A percentile compares a stretch with the other conserved stretches of the same genome.
Evolutionary conservation across 2,888 invertebrate species (phyloP).

Genomic region (Seira ritae): DNA sequence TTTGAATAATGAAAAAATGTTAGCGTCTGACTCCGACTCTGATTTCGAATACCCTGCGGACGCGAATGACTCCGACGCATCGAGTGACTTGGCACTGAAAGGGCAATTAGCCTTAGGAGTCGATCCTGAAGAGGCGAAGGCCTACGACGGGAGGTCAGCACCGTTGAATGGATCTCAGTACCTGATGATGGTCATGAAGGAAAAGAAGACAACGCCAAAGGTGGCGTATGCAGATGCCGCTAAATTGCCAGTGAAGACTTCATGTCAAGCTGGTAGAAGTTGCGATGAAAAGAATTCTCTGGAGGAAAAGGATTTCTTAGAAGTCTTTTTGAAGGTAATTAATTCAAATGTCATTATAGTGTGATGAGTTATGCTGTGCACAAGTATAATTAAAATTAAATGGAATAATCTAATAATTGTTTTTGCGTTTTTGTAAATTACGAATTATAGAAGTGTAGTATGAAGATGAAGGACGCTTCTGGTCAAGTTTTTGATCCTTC

Average conservation of each 20-base stretch:
- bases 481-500: slow-evolving; percentile 15
- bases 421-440: too few relatives aligned
- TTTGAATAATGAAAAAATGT: too few relatives aligned
- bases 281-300: too few relatives aligned
- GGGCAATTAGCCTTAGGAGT: slow-evolving; percentile 57
- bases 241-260: slow-evolving; percentile 25
- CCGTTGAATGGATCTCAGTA: slow-evolving; percentile 71
- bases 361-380: too few relatives aligned
- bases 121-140: slow-evolving; percentile 54
- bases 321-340: slow-evolving; percentile 39
- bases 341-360: background rate
- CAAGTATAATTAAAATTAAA: too few relatives aligned
- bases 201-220: slow-evolving; percentile 63
- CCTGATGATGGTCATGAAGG: slow-evolving; percentile 64
- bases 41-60: slow-evolving; percentile 53
- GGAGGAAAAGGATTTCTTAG: slow-evolving; percentile 15
- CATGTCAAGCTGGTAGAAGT: too few relatives aligned
- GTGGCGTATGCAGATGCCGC: slow-evolving; percentile 59
- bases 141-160: slow-evolving; percentile 56
- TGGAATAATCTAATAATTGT: too few relatives aligned
- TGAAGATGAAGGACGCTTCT: too few relatives aligned
- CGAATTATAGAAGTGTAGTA: too few relatives aligned
- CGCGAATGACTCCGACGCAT: slow-evolving; percentile 40
- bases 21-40: slow-evolving; percentile 50
- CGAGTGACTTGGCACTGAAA: slow-evolving; percentile 22